phyloP scores from a whole-genome alignment of 2,797 vertebrate species.

The Otolemur crassicaudatus region DNA sequence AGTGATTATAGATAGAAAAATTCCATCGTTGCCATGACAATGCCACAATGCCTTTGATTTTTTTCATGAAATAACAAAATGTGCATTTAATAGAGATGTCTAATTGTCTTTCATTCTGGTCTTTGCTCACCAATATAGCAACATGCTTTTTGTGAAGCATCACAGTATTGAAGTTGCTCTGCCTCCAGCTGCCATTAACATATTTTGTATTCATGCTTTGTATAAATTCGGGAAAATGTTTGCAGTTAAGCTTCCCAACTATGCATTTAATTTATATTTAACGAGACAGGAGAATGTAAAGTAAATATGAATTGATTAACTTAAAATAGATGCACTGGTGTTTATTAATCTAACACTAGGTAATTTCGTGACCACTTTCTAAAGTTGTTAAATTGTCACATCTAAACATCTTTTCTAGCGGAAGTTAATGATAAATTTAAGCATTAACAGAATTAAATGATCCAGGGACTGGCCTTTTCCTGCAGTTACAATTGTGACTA shows the following conservation, averaged over 20 bases:
- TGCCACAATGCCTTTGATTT: slow-evolving; percentile 54
- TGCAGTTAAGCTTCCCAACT: slow-evolving; percentile 81
- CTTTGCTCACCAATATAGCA: slow-evolving; percentile 65
- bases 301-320: slow-evolving; percentile 80
- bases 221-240: slow-evolving; percentile 76
- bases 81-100: slow-evolving; percentile 75
- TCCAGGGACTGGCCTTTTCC: not conserved
- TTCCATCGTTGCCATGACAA: slow-evolving; percentile 77
- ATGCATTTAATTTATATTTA: slow-evolving; percentile 85
- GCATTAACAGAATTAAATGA: not conserved
- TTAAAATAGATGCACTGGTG: slow-evolving; percentile 74
- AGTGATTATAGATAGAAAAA: slow-evolving; percentile 69
- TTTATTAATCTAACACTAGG: slow-evolving; percentile 59
- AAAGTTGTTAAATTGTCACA: slow-evolving; percentile 45
- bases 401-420: not conserved
- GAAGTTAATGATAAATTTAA: slow-evolving; percentile 44
- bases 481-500: not conserved
- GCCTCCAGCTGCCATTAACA: slow-evolving; percentile 71
- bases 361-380: slow-evolving; percentile 27
- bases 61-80: slow-evolving; percentile 70
- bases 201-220: slow-evolving; percentile 78
- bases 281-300: slow-evolving; percentile 79
- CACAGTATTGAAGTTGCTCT: slow-evolving; percentile 71
- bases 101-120: slow-evolving; percentile 77
- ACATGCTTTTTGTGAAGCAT: slow-evolving; percentile 77